A percentile compares a stretch with the other conserved stretches of the same genome.
phyloP scores from a whole-genome alignment of 2,888 invertebrate species.

The Agrypnus murinus region DNA sequence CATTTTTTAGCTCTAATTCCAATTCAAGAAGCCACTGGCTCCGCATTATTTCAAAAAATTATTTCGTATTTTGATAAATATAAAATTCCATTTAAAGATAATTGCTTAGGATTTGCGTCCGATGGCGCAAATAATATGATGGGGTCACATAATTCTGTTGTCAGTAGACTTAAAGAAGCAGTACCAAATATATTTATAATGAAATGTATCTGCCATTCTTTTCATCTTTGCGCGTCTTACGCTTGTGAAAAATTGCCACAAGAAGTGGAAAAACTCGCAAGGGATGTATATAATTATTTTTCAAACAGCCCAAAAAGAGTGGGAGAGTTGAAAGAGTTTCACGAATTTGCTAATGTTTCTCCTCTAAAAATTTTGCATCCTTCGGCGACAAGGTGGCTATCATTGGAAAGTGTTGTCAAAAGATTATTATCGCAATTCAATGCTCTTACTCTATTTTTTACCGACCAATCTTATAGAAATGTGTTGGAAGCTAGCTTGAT shows the following conservation, averaged over 20 bases:
- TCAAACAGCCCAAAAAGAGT: no score
- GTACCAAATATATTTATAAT: background rate
- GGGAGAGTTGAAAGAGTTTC: conserved; percentile 13
- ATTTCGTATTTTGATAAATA: no score
- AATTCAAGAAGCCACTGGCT: background rate
- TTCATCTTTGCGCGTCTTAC: conserved; percentile 19
- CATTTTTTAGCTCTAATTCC: background rate
- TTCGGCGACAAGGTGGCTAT: conserved; percentile 13
- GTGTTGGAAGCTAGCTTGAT: no score
- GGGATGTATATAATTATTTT: conserved; percentile 29
- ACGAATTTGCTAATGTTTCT: conserved; percentile 6
- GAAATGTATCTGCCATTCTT: conserved; percentile 7
- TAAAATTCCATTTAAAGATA: no score
- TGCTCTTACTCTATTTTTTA: no score
- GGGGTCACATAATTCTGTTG: background rate
- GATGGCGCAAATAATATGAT: background rate
- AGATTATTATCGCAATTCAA: no score
- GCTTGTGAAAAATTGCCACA: conserved; percentile 21
- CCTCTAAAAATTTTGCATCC: conserved; percentile 10
- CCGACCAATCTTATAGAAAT: no score
- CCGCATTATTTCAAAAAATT: no score
- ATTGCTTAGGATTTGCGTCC: background rate
- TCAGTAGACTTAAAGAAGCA: background rate
- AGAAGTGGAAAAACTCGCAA: conserved; percentile 1
- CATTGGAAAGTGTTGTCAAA: no score